These are phyloP conservation scores for Drosophila affinis DNA, from an alignment of 2,888 invertebrate genomes.

Conservation along the genomic window DNA sequence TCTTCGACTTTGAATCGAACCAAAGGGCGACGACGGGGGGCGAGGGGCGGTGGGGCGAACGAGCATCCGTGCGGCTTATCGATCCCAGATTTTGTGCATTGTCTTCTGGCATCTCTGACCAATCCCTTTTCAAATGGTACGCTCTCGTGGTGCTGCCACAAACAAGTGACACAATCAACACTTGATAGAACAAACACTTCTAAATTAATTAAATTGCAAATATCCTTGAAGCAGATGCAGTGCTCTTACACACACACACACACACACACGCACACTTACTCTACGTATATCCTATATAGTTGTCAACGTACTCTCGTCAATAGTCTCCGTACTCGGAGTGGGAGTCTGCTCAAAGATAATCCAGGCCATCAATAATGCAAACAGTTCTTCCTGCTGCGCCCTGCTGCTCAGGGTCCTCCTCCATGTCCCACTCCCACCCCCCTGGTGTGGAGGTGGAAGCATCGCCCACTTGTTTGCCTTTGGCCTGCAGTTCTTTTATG, in stretches of 20 bases:
- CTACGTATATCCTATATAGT: slow-evolving; percentile 40
- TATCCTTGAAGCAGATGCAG: slow-evolving; percentile 69
- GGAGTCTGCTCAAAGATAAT: slow-evolving; percentile 65
- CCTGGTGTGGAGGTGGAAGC: slow-evolving; percentile 33
- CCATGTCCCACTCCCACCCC: too few species aligned
- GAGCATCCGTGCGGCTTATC: slow-evolving; percentile 72
- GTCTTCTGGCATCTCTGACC: slow-evolving; percentile 46
- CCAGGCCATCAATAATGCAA: slow-evolving; percentile 78
- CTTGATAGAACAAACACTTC: slow-evolving; percentile 80
- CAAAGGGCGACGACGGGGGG: not conserved
- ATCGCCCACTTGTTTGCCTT: slow-evolving; percentile 49
- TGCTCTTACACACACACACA: slow-evolving; percentile 31
- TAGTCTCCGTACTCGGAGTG: slow-evolving; percentile 30
- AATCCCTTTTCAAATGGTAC: slow-evolving; percentile 60
- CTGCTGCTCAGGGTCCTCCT: not conserved
- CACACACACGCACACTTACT: slow-evolving; percentile 2
- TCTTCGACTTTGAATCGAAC: slow-evolving; percentile 1
- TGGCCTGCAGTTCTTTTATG: slow-evolving; percentile 34
- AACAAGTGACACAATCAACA: slow-evolving; percentile 79
- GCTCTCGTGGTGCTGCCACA: slow-evolving; percentile 70
- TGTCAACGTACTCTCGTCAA: slow-evolving; percentile 63
- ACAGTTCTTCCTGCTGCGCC: slow-evolving; percentile 59
- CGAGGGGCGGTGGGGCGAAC: too few species aligned
- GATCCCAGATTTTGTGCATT: slow-evolving; percentile 63
- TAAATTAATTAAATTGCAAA: slow-evolving; percentile 81